A percentile compares a stretch with the other conserved stretches of the same genome.
phyloP scores from a whole-genome alignment of 2,113 vertebrate species.

The Cinclus cinclus region DNA sequence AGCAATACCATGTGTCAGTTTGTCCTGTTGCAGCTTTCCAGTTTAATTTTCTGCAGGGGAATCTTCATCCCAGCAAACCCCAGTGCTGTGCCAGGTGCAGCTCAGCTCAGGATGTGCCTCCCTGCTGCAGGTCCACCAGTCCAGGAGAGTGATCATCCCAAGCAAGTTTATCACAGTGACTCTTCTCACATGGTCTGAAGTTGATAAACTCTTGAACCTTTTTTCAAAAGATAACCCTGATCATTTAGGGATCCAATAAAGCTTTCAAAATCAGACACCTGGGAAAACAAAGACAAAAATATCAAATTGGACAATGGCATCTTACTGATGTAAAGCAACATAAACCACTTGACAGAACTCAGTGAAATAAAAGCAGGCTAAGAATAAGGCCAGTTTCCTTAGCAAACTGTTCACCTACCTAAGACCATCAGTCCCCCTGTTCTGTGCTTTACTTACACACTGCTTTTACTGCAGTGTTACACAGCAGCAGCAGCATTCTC shows the following conservation, averaged over 20 bases:
- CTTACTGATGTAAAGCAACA: background rate
- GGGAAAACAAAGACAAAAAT: background rate
- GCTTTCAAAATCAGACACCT: slow-evolving; percentile 93
- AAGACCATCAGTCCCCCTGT: background rate
- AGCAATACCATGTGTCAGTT: fast-evolving
- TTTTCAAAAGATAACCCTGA: slow-evolving; percentile 95
- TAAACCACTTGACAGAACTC: background rate
- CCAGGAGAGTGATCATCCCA: fast-evolving
- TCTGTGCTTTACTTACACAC: background rate
- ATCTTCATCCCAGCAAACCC: background rate
- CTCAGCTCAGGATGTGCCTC: background rate
- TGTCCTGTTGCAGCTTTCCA: background rate
- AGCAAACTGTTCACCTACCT: background rate
- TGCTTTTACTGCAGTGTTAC: background rate
- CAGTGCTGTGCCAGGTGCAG: background rate
- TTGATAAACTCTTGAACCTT: slow-evolving; percentile 88
- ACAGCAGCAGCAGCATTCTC: background rate
- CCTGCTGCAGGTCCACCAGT: background rate
- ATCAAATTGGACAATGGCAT: background rate
- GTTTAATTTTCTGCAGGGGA: background rate
- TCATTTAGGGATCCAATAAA: slow-evolving; percentile 93
- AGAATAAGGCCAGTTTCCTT: background rate
- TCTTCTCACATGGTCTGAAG: slow-evolving; percentile 87
- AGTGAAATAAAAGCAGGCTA: background rate
- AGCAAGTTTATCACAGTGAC: background rate